Evolutionary conservation across 2,113 vertebrate genomes (phyloP), one percentile per base, ranked within the genome.

Genomic region (Apodemus speciosus): DNA sequence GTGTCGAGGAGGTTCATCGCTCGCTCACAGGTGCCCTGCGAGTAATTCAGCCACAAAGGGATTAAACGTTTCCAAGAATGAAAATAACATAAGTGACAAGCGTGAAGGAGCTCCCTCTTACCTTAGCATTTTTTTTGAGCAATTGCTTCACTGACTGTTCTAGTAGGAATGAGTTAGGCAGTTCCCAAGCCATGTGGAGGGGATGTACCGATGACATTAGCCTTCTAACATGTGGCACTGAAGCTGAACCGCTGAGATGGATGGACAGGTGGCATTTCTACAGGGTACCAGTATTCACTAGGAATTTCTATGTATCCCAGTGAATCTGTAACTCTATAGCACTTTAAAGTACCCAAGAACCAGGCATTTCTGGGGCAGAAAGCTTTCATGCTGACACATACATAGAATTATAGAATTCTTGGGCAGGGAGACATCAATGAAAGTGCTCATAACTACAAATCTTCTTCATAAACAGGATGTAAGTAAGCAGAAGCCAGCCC

Each of bases 51-150:
- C n/a, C 91, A 83, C 85, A 88, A 93, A 97, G 91, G 91, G 51
- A 94, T 91, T 97, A 92, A 96, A 94, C 93, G 95, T 92, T 96
- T 97, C 87, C 10, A 72, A 91, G 87, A 96, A 93, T 88, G 95
- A 96, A 96, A 95, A 96, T 88, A 23, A 0, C 69, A 0, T 88
- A 93, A 71, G 51, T 95, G 96, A 92, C 91, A 97, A 95, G 72
- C 88, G 88, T 66, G 81, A 88, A 96, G 93, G 71, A 76, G 64
- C n/a, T 83, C 87, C 92, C 85, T 86, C 93, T 88, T 87, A 80
- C 93, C 89, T 92, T 71, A 92, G 75, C 95, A 77, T 93, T 90
- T 81, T 91, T 95, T 92, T 93, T 91, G 85, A 96, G 93, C 94
- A 97, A 95, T 96, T 96, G 94, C 94, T 87, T 96, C 88, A 81